Base-by-base conservation (phyloP, 2,113 vertebrate genomes). In the Nothocercus julius region DNA sequence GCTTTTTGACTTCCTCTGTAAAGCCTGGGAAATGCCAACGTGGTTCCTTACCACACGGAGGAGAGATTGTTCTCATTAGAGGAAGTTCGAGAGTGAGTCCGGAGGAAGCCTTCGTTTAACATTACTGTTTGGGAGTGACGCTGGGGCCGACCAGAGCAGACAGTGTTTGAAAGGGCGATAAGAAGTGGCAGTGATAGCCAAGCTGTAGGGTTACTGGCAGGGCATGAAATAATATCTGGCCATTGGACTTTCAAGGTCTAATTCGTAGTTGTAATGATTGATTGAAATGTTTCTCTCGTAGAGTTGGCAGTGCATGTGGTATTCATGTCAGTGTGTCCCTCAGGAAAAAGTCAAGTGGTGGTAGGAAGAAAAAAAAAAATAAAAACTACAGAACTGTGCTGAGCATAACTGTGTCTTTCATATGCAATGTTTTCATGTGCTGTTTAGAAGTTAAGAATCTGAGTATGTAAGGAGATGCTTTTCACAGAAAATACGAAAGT, bases 171-270 rank as follows among this genome's bases (percentile, higher is more conserved):
- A 82, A 72, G 3, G 12, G 58, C 3, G 69, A 95, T 92, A 94
- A 92, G 93, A 92, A 93, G 94, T 90, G 96, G 91, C 95, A 95
- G 95, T 14, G 81, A 96, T 96, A 96, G 73, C 90, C 61, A 11
- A 11, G 91, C 95, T 93, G 91, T 88, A 82, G 95, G 95, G 92
- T 97, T 94, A 96, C 92, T 95, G 95, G 36, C 21, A 95, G 95
- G 95, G 88, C 95, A 95, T n/a, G 59, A 69, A 96, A 30, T 90
- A 85, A 83, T 21, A 18, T 89, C 87, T 95, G 95, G 85, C 85
- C 68, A 40, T 70, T 68, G 92, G 77, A 78, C 77, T 92, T 42
- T 0, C 32, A 87, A 63, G 72, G 17, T 66, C 87, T 91, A 86
- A 81, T 91, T 91, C 84, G 59, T 59, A 44, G 25, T 64, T 92